A percentile compares a stretch with the other conserved stretches of the same genome.
phyloP scores from a whole-genome alignment of 2,797 vertebrate species.

The Danio jaintianensis region DNA sequence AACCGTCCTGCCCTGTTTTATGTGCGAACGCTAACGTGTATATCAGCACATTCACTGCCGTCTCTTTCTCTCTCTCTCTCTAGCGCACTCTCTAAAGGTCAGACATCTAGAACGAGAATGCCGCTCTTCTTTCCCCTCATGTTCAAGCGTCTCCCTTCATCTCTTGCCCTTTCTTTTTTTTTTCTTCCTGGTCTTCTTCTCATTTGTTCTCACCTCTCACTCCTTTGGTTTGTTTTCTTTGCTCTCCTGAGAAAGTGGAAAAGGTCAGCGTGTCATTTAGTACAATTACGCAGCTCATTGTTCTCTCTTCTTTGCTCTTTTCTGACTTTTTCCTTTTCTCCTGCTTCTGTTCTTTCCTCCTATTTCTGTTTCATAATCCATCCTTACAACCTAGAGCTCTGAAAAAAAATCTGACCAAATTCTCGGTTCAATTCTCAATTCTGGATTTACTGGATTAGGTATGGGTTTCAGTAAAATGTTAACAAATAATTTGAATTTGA shows the following conservation, averaged over 20 bases:
- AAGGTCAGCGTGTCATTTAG: conserved; percentile 39
- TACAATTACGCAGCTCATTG: conserved; percentile 44
- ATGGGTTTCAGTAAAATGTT: no score
- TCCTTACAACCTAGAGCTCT: conserved; percentile 6
- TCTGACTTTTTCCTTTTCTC: conserved; percentile 37
- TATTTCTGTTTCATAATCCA: conserved; percentile 38
- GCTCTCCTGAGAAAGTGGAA: conserved; percentile 26
- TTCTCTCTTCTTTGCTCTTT: conserved; percentile 44
- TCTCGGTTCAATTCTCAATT: no score
- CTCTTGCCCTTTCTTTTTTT: conserved; percentile 22
- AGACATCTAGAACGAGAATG: conserved; percentile 23
- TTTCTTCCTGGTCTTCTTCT: neutral
- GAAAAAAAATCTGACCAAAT: no score
- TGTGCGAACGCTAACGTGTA: neutral
- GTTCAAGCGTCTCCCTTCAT: neutral
- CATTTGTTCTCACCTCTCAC: conserved; percentile 7
- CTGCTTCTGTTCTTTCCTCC: conserved; percentile 35
- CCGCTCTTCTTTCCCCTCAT: conserved; percentile 7
- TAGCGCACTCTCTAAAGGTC: conserved; percentile 37
- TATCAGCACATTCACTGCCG: conserved; percentile 37
- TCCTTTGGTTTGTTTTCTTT: conserved; percentile 35
- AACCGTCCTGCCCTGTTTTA: conserved; percentile 1
- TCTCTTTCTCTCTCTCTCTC: conserved; percentile 10
- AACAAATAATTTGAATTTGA: no score
- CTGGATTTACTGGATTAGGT: no score